These are phyloP conservation scores for Artemisiospiza belli DNA, from an alignment of 2,113 vertebrate species.

Conservation along the genomic window DNA sequence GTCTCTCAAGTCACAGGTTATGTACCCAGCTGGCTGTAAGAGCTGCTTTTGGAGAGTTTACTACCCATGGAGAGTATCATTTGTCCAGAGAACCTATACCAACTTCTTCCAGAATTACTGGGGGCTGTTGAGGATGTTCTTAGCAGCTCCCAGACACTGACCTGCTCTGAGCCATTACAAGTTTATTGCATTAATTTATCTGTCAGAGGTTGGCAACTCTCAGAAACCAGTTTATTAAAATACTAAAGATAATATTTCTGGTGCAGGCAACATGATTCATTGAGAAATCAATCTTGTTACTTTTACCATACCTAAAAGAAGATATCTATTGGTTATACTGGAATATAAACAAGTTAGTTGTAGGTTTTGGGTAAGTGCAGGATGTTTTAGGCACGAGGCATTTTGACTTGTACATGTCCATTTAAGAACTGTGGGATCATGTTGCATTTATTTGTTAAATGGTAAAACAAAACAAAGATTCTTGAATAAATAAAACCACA, in stretches of 20 bases:
- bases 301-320: background rate
- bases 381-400: background rate
- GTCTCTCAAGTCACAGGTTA: background rate
- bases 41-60: background rate
- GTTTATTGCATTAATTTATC: background rate
- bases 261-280: background rate
- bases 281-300: background rate
- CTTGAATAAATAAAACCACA: background rate
- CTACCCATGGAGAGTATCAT: background rate
- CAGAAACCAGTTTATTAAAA: conserved; percentile 12
- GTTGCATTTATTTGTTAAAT: background rate
- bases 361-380: background rate
- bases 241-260: background rate
- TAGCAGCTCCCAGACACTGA: background rate
- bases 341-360: background rate
- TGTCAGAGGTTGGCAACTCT: background rate
- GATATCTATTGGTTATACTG: background rate
- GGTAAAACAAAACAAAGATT: background rate
- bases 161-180: background rate
- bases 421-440: background rate
- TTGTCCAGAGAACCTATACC: background rate
- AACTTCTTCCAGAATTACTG: background rate
- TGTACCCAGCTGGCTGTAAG: background rate
- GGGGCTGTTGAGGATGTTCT: background rate
- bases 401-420: background rate